Evolutionary conservation across 2,888 invertebrate genomes (phyloP).

Genomic region (Microplitis manilae): DNA sequence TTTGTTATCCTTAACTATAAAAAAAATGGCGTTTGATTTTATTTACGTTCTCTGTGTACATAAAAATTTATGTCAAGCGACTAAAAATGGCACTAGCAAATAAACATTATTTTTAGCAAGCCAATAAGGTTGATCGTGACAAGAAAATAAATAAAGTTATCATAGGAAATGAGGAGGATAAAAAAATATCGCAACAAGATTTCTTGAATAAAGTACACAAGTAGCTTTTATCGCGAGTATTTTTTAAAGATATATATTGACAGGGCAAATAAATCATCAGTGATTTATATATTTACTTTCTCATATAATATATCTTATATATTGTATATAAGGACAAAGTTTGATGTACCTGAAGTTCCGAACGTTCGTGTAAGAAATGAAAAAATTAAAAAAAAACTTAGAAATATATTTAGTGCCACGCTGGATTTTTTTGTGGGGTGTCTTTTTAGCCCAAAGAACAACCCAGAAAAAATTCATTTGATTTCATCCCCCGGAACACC

Average conservation of each 20-base stretch:
- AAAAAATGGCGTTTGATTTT: not conserved
- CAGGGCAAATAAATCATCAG: not conserved
- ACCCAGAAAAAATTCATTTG: no score
- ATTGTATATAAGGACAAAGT: not conserved
- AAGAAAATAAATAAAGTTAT: constrained; percentile 16
- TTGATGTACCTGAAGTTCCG: no score
- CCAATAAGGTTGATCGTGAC: constrained; percentile 12
- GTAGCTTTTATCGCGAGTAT: not conserved
- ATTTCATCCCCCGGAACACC: no score
- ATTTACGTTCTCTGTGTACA: not conserved
- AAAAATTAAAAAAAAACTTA: no score
- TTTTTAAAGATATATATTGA: not conserved
- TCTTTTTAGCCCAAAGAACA: no score
- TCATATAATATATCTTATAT: not conserved
- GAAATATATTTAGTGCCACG: no score
- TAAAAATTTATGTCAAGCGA: not conserved
- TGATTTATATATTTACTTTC: not conserved
- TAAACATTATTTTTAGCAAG: constrained; percentile 26
- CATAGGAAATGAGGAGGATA: not conserved
- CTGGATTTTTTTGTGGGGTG: no score
- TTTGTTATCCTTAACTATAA: no score
- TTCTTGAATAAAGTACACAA: not conserved
- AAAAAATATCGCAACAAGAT: constrained; percentile 4
- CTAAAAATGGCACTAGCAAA: constrained; percentile 5
- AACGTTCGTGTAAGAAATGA: no score